phyloP scores from a whole-genome alignment of 2,888 invertebrate species.

The Pollenia griseotomentosa region DNA sequence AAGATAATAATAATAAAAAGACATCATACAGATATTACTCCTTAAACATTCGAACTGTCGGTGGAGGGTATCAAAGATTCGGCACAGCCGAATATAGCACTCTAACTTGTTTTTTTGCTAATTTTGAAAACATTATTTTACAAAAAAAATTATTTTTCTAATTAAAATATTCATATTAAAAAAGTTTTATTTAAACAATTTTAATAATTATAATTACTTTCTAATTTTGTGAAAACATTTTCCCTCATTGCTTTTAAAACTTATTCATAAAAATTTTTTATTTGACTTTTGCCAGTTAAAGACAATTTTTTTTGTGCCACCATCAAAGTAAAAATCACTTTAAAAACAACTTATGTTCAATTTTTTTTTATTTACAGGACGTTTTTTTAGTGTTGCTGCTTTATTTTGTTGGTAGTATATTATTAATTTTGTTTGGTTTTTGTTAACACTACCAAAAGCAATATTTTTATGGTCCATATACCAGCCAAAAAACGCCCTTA shows the following conservation, averaged over 20 bases:
- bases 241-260: neutral
- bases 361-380: neutral
- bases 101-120: no score
- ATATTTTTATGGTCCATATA: conserved; percentile 48
- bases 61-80: no score
- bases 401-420: neutral
- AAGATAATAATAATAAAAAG: no score
- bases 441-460: neutral
- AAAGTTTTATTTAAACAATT: neutral
- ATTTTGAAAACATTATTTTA: no score
- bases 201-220: conserved; percentile 5
- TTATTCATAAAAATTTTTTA: neutral
- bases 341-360: conserved; percentile 13
- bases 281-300: neutral
- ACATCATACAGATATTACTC: no score
- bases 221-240: conserved; percentile 1
- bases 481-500: conserved; percentile 36
- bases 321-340: conserved; percentile 1
- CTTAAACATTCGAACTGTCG: no score
- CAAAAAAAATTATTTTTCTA: no score
- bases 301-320: neutral
- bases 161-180: neutral
- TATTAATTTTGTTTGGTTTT: neutral
- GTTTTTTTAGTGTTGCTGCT: neutral
- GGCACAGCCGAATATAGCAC: no score